These are phyloP conservation scores for Mesochorus sp. DNA, from an alignment of 2,888 invertebrate genomes.

Conservation along the genomic window DNA sequence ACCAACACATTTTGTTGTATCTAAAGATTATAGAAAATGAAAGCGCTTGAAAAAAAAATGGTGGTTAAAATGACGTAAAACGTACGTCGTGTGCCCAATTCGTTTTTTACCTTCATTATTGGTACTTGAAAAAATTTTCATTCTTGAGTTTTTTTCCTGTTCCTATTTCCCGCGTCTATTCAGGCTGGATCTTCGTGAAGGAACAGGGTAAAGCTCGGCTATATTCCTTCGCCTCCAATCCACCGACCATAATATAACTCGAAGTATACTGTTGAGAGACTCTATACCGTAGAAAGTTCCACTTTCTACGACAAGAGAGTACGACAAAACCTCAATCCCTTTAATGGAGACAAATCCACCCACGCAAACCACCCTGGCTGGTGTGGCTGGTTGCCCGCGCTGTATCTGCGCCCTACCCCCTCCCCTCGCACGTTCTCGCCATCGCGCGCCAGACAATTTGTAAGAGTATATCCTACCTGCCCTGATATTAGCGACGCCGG, in stretches of 20 bases:
- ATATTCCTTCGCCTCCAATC: slow-evolving; percentile 21
- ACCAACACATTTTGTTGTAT: no score
- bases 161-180: background rate
- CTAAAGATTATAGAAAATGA: no score
- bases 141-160: background rate
- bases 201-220: background rate
- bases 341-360: slow-evolving; percentile 81
- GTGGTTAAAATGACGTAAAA: no score
- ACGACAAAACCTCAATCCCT: slow-evolving; percentile 81
- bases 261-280: slow-evolving; percentile 30
- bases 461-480: slow-evolving; percentile 78
- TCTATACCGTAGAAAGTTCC: slow-evolving; percentile 71
- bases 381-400: background rate
- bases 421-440: slow-evolving; percentile 62
- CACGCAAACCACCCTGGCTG: slow-evolving; percentile 69
- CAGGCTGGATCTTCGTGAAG: background rate
- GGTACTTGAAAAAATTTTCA: background rate
- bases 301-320: no score
- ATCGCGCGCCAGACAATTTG: slow-evolving; percentile 77
- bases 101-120: background rate
- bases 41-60: no score
- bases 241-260: slow-evolving; percentile 30
- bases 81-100: no score
- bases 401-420: slow-evolving; percentile 21
- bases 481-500: slow-evolving; percentile 71